Base-by-base conservation (phyloP, 2,888 invertebrate genomes). In the Blastobasis adustella region DNA sequence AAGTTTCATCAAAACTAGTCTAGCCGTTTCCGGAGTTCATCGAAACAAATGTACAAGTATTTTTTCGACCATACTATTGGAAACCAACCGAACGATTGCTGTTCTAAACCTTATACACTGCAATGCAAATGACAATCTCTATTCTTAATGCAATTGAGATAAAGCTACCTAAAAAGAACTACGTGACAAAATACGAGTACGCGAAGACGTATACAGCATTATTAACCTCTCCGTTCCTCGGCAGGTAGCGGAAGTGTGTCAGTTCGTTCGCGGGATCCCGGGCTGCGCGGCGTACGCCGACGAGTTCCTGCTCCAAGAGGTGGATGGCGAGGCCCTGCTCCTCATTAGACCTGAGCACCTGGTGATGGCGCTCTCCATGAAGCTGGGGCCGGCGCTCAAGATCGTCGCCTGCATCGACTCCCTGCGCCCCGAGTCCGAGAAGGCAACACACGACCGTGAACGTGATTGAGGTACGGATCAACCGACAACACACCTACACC, bases 351-450 rank as follows among this genome's bases (percentile, higher is more conserved):
- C 97, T 60, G 98, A 98, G 69, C 98, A 98, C 81, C 90, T 98
- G 39, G 98, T 98, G 86, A 94, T 95, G 60, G 96, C 97, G 6
- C 96, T 98, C 91, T 94, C 94, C 54, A 98, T 98, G 93, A 98
- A 98, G 74, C 90, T 98, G 23, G 98, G 98, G 0, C 98, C 98
- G 0, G 98, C 98, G 0, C 90, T 98, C 50, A 98, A 98, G 84
- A 97, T 98, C 54, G 97, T 97, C 62, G 96, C 96, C 45, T 94
- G 95, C 78, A 97, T 98, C 54, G 95, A 96, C 73, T 91, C 94
- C 1, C 93, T 96, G 90, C 89, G 94, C 44, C 90, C 92, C 4
- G 93, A 93, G 58, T 87, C 79, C 62, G 91, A 83, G 37, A 77
- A 79, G 47, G 49, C 63, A 4, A 49, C 64, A 1, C 63, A 64